Evolutionary conservation across 2,888 invertebrate species (phyloP).

Genomic region (Autographa pulchrina): DNA sequence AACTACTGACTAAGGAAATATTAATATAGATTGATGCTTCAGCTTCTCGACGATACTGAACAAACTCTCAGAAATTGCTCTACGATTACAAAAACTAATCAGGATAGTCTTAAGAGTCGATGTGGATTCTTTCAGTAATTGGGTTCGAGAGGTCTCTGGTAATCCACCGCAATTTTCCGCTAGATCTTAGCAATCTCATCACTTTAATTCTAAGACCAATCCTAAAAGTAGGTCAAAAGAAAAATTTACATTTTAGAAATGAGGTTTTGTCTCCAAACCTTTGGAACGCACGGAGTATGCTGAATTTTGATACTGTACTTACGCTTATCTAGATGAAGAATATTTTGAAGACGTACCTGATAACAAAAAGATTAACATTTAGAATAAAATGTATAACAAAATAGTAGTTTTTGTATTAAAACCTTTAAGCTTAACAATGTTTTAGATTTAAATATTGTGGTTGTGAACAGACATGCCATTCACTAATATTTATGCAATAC

Average conservation of each 20-base stretch:
- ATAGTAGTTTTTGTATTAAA: not conserved
- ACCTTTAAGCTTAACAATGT: not conserved
- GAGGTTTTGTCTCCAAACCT: not conserved
- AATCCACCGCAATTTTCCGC: not conserved
- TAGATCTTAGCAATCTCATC: not conserved
- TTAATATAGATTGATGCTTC: not conserved
- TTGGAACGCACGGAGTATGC: not conserved
- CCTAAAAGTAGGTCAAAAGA: not conserved
- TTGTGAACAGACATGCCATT: not conserved
- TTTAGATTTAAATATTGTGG: not conserved
- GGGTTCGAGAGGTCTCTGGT: not conserved
- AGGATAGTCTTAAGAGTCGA: not conserved
- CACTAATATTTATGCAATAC: slow-evolving; percentile 13
- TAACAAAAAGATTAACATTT: slow-evolving; percentile 36
- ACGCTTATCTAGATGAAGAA: slow-evolving; percentile 44
- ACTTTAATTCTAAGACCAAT: not conserved
- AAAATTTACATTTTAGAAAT: slow-evolving; percentile 1
- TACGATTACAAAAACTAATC: not conserved
- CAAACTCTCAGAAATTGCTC: not conserved
- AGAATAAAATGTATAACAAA: not conserved
- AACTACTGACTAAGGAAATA: not conserved
- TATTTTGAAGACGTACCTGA: slow-evolving; percentile 55
- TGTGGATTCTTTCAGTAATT: not conserved
- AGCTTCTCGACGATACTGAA: not conserved
- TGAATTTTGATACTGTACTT: slow-evolving; percentile 31